Base-by-base conservation (phyloP, 1,140 invertebrate species). In the Drosophila arizonae region DNA sequence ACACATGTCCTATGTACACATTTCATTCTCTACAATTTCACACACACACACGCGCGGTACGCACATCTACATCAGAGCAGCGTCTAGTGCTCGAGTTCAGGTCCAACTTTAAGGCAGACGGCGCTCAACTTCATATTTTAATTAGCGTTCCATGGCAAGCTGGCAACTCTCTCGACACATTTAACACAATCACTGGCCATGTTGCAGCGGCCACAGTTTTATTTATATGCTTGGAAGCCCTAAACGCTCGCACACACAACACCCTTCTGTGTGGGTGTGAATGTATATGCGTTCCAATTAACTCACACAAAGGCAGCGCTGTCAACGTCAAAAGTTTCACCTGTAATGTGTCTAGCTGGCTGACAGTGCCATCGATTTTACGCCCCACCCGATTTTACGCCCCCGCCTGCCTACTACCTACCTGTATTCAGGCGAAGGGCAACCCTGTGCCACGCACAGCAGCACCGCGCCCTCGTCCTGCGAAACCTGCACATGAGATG, bases 401-500 rank as follows among this genome's bases (percentile, higher is more conserved):
- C 11, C 2, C 41, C 11, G 3, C 28, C 28, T 6, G 28, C 21
- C 21, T 24, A 3, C 21, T 68, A 81, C 82, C 63, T 70, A 96
- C 95, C 95, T 94, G 91, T 96, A 96, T 91, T 95, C 95, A 15
- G 95, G 95, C 30, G 94, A 93, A 52, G 95, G 95, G 92, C 95
- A 96, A 54, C 95, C 95, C 81, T 96, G 95, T 11, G 95, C 94
- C 45, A 96, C 93, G 90, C 95, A 96, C 43, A 96, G 92, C 66
- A 96, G 91, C 36, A 95, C 95, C 15, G 95, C 95, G 45, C 95
- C 95, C 91, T 96, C 95, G 73, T 96, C 95, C 92, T 96, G 94
- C 45, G 94, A 93, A 15, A 95, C 94, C 79, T 95, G 94, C 26
- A 95, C 94, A 61, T 94, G 93, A 28, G 93, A 93, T 15, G 94